phyloP scores from a whole-genome alignment of 2,113 vertebrate genomes.

The Reinhardtius hippoglossoides region DNA sequence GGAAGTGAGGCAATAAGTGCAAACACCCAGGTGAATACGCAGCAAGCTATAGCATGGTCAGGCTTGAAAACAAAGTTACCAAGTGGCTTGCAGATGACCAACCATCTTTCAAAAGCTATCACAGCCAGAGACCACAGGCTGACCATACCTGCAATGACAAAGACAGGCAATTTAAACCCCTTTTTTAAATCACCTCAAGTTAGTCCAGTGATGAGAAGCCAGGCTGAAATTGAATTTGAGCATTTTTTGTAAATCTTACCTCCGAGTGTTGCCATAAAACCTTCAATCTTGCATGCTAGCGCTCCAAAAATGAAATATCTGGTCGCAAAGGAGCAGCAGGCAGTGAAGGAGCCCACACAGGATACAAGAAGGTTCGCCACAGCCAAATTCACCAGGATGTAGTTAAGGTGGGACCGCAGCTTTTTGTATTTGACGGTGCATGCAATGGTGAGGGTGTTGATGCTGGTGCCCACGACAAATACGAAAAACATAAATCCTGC shows the following conservation, averaged over 20 bases:
- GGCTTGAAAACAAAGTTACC: slow-evolving; percentile 81
- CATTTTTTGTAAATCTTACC: slow-evolving; percentile 65
- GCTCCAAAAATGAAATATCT: slow-evolving; percentile 83
- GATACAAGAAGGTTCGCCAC: slow-evolving; percentile 82
- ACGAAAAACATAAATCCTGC: slow-evolving; percentile 75
- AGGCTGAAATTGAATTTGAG: background rate
- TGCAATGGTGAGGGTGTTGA: slow-evolving; percentile 79
- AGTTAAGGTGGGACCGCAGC: slow-evolving; percentile 84
- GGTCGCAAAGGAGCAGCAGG: slow-evolving; percentile 67
- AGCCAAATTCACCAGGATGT: slow-evolving; percentile 85
- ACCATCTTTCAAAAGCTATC: slow-evolving; percentile 80
- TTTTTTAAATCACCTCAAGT: background rate
- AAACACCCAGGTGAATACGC: slow-evolving; percentile 77
- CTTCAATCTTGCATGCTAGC: slow-evolving; percentile 81
- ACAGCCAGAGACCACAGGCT: slow-evolving; percentile 83
- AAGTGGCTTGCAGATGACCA: slow-evolving; percentile 83
- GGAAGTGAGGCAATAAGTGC: slow-evolving; percentile 67
- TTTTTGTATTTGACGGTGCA: slow-evolving; percentile 83
- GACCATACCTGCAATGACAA: slow-evolving; percentile 78
- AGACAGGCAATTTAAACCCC: background rate
- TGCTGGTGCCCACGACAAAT: slow-evolving; percentile 65
- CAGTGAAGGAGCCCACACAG: slow-evolving; percentile 75
- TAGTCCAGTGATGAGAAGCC: background rate
- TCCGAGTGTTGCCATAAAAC: slow-evolving; percentile 79
- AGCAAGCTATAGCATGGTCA: slow-evolving; percentile 76